These are phyloP conservation scores for Ophraella communa DNA, from an alignment of 2,888 invertebrate genomes.

Conservation along the genomic window DNA sequence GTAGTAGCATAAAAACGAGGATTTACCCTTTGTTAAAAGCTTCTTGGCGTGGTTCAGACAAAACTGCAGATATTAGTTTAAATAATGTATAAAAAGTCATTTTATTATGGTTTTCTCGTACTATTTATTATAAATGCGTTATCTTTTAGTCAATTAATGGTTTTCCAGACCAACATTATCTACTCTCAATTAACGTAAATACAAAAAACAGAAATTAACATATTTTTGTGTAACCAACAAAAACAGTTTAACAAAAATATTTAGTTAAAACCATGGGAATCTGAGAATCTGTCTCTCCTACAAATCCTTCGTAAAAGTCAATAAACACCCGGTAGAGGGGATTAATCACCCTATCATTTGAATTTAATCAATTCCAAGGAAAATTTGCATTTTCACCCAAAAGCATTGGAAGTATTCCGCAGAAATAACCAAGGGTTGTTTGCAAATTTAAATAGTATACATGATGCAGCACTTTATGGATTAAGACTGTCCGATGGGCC, in stretches of 20 bases:
- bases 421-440: slow-evolving; percentile 50
- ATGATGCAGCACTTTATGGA: slow-evolving; percentile 58
- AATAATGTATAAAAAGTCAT: too few relatives aligned
- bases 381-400: slow-evolving; percentile 21
- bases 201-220: background rate
- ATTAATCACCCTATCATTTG: slow-evolving; percentile 22
- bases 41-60: too few relatives aligned
- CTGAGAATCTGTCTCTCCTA: slow-evolving; percentile 1
- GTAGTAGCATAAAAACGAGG: too few relatives aligned
- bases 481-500: slow-evolving; percentile 49
- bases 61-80: too few relatives aligned
- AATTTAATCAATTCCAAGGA: slow-evolving; percentile 25
- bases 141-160: too few relatives aligned
- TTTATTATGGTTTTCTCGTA: too few relatives aligned
- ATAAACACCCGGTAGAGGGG: slow-evolving; percentile 5
- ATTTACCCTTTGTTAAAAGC: too few relatives aligned
- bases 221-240: slow-evolving; percentile 1
- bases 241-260: background rate
- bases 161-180: too few relatives aligned
- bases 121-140: too few relatives aligned
- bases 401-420: slow-evolving; percentile 33
- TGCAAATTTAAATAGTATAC: slow-evolving; percentile 59
- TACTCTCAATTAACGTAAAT: background rate
- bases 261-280: background rate
- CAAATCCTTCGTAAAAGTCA: slow-evolving; percentile 1